Conservation (phyloP, 2,888 invertebrate species). For the Torymus auratus region DNA sequence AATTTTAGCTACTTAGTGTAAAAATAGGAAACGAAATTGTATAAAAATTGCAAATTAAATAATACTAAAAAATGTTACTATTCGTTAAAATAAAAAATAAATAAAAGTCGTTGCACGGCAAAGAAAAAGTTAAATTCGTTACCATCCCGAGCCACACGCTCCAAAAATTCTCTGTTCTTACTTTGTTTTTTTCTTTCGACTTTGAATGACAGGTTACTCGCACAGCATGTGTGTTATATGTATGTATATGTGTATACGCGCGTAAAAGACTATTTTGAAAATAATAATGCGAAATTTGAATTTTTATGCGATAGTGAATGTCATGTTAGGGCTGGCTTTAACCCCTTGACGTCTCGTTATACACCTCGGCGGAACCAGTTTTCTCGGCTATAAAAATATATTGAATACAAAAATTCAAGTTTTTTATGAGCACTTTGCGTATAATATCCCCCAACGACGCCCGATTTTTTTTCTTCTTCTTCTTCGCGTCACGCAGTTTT, state of each 20-base stretch:
- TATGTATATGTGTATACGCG: conserved; percentile 2
- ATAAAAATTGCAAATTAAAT: too few species aligned
- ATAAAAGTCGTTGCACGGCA: too few species aligned
- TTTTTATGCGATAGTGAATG: conserved; percentile 9
- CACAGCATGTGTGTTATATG: not conserved
- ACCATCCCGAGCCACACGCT: too few species aligned
- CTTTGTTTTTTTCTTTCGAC: too few species aligned
- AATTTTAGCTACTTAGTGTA: too few species aligned
- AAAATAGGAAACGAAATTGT: too few species aligned
- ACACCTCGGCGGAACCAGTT: conserved; percentile 17
- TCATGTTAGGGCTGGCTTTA: conserved; percentile 8
- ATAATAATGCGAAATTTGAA: conserved; percentile 17
- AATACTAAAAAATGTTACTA: too few species aligned
- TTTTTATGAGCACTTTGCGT: conserved; percentile 1
- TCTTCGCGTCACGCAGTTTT: too few species aligned
- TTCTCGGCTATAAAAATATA: conserved; percentile 23
- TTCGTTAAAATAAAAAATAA: too few species aligned
- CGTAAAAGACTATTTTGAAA: conserved; percentile 4
- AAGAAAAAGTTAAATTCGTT: too few species aligned
- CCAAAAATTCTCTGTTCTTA: too few species aligned
- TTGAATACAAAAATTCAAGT: conserved; percentile 27
- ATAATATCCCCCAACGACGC: not conserved
- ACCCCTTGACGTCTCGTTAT: conserved; percentile 10
- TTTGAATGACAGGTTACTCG: not conserved
- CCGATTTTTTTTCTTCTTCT: too few species aligned